phyloP scores from a whole-genome alignment of 2,888 invertebrate genomes.

The Priocnemis perturbator region DNA sequence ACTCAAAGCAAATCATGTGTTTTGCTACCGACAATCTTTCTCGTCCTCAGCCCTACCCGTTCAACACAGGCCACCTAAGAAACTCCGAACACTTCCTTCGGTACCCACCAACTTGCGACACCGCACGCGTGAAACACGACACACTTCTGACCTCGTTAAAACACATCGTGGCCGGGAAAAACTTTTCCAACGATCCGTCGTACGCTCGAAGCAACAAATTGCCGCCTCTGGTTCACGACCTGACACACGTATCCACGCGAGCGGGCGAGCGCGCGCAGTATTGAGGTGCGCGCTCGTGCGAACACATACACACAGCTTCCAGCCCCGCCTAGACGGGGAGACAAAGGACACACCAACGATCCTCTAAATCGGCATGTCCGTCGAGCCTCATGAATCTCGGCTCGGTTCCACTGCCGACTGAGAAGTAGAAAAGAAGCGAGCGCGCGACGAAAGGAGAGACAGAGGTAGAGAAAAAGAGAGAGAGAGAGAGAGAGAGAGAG shows the following conservation, averaged over 20 bases:
- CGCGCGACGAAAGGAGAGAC: neutral
- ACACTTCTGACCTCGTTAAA: slow-evolving; percentile 14
- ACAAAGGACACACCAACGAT: slow-evolving; percentile 44
- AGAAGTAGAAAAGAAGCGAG: slow-evolving; percentile 33
- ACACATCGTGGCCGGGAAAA: slow-evolving; percentile 3
- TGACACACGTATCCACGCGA: neutral
- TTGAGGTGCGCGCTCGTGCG: slow-evolving; percentile 3
- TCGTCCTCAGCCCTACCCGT: too few species aligned
- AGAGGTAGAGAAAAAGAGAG: slow-evolving; percentile 2
- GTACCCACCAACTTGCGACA: too few species aligned
- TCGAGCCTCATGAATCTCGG: slow-evolving; percentile 57
- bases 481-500: slow-evolving; percentile 5
- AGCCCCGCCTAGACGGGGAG: slow-evolving; percentile 34
- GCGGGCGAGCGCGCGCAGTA: too few species aligned
- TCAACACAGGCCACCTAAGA: too few species aligned
- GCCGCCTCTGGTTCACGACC: neutral
- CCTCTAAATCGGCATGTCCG: slow-evolving; percentile 56
- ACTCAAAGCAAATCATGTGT: too few species aligned
- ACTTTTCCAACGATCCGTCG: slow-evolving; percentile 1
- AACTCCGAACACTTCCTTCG: too few species aligned
- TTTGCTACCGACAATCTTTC: too few species aligned
- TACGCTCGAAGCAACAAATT: slow-evolving; percentile 7
- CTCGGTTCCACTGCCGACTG: slow-evolving; percentile 18
- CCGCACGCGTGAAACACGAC: too few species aligned
- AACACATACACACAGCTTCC: slow-evolving; percentile 14